Percentiles rank a stretch among this genome's conserved stretches.
phyloP scores from a whole-genome alignment of 2,888 invertebrate genomes.

The Dusona sp. region DNA sequence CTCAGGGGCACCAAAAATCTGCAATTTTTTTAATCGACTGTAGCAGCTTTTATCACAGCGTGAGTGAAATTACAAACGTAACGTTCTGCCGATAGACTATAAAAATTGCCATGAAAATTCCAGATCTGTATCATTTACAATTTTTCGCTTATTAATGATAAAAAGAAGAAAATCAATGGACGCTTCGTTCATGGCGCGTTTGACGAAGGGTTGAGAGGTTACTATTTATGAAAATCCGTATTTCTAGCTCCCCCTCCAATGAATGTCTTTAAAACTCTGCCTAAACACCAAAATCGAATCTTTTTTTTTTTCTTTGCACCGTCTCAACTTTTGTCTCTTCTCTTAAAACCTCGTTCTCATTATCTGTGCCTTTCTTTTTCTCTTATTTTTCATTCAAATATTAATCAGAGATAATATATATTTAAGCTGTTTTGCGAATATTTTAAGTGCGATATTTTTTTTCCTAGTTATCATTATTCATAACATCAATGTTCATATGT shows the following conservation, averaged over 20 bases:
- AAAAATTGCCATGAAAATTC: no score
- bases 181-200: no score
- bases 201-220: no score
- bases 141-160: no score
- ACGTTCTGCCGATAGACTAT: no score
- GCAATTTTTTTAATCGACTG: no score
- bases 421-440: constrained; percentile 41
- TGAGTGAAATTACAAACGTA: no score
- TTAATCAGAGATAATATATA: constrained; percentile 55
- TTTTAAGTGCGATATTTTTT: constrained; percentile 25
- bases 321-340: background rate
- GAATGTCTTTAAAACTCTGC: constrained; percentile 29
- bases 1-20: no score
- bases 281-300: constrained; percentile 1
- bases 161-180: no score
- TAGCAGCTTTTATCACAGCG: no score
- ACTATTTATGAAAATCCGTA: background rate
- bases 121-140: no score
- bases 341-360: constrained; percentile 4
- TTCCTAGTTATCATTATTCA: background rate
- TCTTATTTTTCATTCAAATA: constrained; percentile 7
- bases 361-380: background rate
- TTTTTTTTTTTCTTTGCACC: background rate
- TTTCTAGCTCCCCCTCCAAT: constrained; percentile 39
- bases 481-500: constrained; percentile 28